A percentile compares a stretch with the other conserved stretches of the same genome.
Evolutionary conservation across 2,888 invertebrate genomes (phyloP).

Genomic region (Doris montereyensis): DNA sequence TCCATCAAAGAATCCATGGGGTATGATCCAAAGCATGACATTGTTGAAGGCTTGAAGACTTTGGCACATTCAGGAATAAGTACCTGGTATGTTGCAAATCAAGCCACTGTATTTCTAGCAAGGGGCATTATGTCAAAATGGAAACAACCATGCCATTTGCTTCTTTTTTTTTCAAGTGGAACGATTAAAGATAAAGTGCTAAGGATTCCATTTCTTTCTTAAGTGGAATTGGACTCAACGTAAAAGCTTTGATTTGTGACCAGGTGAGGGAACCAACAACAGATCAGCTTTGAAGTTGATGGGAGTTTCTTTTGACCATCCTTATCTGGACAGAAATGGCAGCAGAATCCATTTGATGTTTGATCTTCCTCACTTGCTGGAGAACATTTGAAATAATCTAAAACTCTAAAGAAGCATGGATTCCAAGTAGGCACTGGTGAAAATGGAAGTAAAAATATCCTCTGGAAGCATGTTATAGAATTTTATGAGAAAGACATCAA

Average conservation of each 20-base stretch:
- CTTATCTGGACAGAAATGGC: no score
- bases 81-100: constrained; percentile 14
- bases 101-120: constrained; percentile 10
- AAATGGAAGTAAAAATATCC: no score
- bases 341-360: no score
- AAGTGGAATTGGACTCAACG: no score
- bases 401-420: constrained; percentile 13
- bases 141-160: constrained; percentile 15
- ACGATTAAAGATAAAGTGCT: no score
- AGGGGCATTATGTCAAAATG: neutral
- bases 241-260: no score
- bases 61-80: neutral
- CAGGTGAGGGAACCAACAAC: no score
- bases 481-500: no score
- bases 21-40: constrained; percentile 2
- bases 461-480: no score
- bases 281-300: no score
- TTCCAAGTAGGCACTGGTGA: no score
- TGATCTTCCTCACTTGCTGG: neutral
- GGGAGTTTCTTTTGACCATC: no score
- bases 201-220: neutral
- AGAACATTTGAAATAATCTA: neutral
- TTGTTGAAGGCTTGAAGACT: constrained; percentile 18
- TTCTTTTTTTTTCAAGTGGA: neutral
- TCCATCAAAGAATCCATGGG: neutral